Conservation (phyloP, 2,797 vertebrate genomes). For the Distichodus sexfasciatus region DNA sequence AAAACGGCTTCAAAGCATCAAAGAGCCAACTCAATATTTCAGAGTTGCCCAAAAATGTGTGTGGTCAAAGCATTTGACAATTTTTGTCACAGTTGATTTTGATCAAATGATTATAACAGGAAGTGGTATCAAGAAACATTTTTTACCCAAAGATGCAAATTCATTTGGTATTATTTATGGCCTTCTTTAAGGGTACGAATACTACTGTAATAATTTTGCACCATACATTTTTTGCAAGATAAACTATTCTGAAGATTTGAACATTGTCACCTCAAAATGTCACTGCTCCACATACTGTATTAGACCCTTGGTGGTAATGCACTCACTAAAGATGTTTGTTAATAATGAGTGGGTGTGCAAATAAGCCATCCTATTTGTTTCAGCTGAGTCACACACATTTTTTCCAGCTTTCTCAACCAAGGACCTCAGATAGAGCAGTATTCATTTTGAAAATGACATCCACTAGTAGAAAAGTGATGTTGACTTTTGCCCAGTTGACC, state of each 20-base stretch:
- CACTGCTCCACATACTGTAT: slow-evolving; percentile 4
- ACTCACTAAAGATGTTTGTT: slow-evolving; percentile 14
- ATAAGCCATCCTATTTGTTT: slow-evolving; percentile 21
- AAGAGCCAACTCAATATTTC: no score
- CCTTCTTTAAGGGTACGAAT: no score
- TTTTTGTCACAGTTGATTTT: no score
- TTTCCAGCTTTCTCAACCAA: slow-evolving; percentile 20
- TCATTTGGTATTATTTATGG: no score
- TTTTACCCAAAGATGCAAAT: no score
- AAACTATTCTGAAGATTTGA: not conserved
- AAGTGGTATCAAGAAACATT: no score
- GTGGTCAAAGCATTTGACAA: no score
- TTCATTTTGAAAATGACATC: slow-evolving; percentile 10
- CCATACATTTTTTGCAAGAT: not conserved
- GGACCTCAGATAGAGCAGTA: slow-evolving; percentile 13
- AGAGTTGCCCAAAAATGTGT: no score
- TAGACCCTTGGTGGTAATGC: slow-evolving; percentile 13
- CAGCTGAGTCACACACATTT: slow-evolving; percentile 30
- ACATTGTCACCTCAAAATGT: not conserved
- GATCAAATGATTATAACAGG: no score
- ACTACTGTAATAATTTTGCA: no score
- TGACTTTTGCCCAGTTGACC: not conserved
- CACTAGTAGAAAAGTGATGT: slow-evolving; percentile 11
- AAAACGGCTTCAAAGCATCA: no score
- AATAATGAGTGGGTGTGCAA: slow-evolving; percentile 25